Percentiles rank a stretch among this genome's conserved stretches.
Conservation (phyloP, 1,140 invertebrate genomes). For the Trigoniulus corallinus region DNA sequence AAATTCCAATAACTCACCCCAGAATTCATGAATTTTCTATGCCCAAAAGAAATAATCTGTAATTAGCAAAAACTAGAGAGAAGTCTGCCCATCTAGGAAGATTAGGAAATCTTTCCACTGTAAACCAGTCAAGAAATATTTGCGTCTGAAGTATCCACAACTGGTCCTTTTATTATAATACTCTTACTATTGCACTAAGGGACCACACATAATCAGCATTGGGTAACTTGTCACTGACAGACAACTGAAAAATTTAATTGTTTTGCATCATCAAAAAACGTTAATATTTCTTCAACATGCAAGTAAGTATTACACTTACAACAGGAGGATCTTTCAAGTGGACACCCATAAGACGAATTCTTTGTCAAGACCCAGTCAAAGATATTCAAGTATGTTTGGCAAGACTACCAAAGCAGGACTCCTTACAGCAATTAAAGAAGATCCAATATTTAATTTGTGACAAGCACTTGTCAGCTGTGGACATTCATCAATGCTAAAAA, state of each 20-base stretch:
- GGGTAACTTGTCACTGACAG: too few species aligned
- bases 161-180: conserved; percentile 60
- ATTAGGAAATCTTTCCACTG: too few species aligned
- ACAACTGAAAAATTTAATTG: too few species aligned
- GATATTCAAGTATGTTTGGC: conserved; percentile 1
- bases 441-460: neutral
- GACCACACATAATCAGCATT: too few species aligned
- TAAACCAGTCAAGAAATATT: too few species aligned
- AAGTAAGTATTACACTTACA: too few species aligned
- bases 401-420: neutral
- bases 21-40: conserved; percentile 52
- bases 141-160: conserved; percentile 51
- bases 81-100: neutral
- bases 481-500: conserved; percentile 1
- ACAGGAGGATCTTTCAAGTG: conserved; percentile 11
- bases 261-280: too few species aligned
- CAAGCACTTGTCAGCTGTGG: neutral
- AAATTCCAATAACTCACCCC: conserved; percentile 67
- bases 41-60: conserved; percentile 22
- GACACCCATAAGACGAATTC: conserved; percentile 32
- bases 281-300: too few species aligned
- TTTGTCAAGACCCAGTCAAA: conserved; percentile 39
- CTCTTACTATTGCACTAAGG: conserved; percentile 44
- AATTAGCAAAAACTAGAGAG: neutral
- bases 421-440: neutral